These are phyloP conservation scores for Microctenopoma lineatum DNA, from an alignment of 2,797 vertebrate species.

Conservation along the genomic window DNA sequence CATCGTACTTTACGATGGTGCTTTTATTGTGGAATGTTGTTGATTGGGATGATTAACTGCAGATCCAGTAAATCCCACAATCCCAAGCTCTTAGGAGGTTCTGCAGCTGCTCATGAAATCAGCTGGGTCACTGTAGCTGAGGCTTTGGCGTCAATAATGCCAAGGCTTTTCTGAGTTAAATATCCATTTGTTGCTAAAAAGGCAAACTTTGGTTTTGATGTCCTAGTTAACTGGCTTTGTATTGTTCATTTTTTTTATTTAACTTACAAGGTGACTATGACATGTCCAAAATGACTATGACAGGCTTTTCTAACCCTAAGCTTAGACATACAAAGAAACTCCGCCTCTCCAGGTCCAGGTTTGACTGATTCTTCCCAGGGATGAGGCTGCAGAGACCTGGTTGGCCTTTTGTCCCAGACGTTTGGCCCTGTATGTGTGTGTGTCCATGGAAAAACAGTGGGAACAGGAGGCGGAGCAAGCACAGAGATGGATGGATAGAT, in stretches of 20 bases:
- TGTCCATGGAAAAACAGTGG: constrained; percentile 59
- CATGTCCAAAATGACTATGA: no score
- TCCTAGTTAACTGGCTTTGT: neutral
- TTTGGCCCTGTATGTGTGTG: constrained; percentile 46
- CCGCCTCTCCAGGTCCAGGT: constrained; percentile 45
- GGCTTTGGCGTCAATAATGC: neutral
- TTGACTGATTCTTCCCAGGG: constrained; percentile 49
- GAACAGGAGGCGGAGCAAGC: constrained; percentile 35
- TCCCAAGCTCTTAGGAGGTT: no score
- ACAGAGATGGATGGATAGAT: constrained; percentile 36
- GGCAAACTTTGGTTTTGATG: neutral
- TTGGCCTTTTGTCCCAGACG: constrained; percentile 59
- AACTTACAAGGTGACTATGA: neutral
- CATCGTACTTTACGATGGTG: no score
- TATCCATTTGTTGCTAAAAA: neutral
- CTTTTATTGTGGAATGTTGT: no score
- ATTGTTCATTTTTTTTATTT: neutral
- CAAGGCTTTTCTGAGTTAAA: neutral
- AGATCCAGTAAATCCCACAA: no score
- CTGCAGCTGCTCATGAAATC: neutral
- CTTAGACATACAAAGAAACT: constrained; percentile 12
- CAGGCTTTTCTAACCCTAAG: neutral
- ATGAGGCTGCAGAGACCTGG: constrained; percentile 49
- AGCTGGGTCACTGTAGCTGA: neutral
- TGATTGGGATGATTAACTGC: no score